Evolutionary conservation across 1,140 invertebrate genomes (phyloP).

Genomic region (Battus philenor): DNA sequence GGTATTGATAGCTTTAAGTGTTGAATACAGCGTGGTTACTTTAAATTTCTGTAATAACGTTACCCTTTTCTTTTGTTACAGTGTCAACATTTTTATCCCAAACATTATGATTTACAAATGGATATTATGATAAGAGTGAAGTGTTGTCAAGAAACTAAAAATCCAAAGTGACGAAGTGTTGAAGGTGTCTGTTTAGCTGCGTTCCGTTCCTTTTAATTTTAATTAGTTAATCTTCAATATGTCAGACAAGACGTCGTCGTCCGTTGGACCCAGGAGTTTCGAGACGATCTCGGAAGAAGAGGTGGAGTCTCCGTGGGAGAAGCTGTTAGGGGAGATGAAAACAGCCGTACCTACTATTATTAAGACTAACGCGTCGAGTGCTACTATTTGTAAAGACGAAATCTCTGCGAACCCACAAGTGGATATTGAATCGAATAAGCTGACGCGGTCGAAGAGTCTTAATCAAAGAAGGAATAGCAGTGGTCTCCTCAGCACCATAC

Average conservation of each 20-base stretch:
- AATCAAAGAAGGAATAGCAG: conserved; percentile 66
- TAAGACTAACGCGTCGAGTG: conserved; percentile 65
- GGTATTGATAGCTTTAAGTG: no score
- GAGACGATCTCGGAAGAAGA: conserved; percentile 73
- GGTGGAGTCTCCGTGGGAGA: conserved; percentile 67
- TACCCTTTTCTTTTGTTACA: conserved; percentile 56
- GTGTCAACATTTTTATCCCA: conserved; percentile 74
- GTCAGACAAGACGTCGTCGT: conserved; percentile 69
- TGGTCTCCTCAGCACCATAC: conserved; percentile 72
- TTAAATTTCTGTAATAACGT: no score
- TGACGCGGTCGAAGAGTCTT: conserved; percentile 67
- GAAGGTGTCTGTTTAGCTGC: conserved; percentile 65
- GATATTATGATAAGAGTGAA: conserved; percentile 76
- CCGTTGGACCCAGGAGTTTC: conserved; percentile 64
- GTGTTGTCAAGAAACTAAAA: conserved; percentile 75
- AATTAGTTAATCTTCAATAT: conserved; percentile 35
- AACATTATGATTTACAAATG: conserved; percentile 77
- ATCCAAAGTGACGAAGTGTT: conserved; percentile 73
- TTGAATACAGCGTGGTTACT: no score
- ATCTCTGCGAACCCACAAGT: conserved; percentile 40
- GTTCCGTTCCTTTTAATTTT: conserved; percentile 50
- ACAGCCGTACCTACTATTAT: conserved; percentile 67
- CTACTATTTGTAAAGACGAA: conserved; percentile 54
- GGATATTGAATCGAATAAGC: conserved; percentile 60
- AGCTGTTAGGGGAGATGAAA: conserved; percentile 62